Conservation (phyloP, 1,140 invertebrate species). For the Brachionus koreanus region DNA sequence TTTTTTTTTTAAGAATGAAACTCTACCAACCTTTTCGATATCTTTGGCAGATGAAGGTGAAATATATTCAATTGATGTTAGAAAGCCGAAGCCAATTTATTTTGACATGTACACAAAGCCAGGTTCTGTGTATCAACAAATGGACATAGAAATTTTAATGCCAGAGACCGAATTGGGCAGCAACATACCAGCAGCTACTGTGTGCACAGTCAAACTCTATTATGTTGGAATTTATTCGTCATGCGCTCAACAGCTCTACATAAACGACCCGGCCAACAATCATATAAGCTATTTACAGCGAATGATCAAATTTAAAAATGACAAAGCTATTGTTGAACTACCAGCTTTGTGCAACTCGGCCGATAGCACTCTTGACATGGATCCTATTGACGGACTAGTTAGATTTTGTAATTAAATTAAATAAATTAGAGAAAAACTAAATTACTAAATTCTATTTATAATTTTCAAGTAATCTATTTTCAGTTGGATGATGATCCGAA, state of each 20-base stretch:
- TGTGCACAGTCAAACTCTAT: conserved; percentile 48
- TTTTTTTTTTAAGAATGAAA: neutral
- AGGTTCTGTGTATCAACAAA: conserved; percentile 47
- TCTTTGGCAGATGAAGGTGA: neutral
- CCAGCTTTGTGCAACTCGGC: conserved; percentile 48
- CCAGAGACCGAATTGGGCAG: conserved; percentile 47
- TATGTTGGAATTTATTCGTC: conserved; percentile 46
- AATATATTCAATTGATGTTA: conserved; percentile 29
- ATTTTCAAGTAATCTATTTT: conserved; percentile 42
- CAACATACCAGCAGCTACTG: conserved; percentile 45
- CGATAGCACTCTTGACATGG: neutral
- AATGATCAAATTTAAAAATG: conserved; percentile 45
- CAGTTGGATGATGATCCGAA: conserved; percentile 33
- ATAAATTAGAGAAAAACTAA: too few relatives aligned
- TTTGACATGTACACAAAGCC: conserved; percentile 48
- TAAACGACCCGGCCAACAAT: neutral
- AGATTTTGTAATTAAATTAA: conserved; percentile 45
- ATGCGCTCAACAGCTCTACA: neutral
- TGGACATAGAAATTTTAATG: conserved; percentile 51
- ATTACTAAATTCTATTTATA: too few relatives aligned
- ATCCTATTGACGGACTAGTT: conserved; percentile 45
- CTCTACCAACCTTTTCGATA: conserved; percentile 5
- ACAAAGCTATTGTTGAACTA: conserved; percentile 47
- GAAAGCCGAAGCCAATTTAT: conserved; percentile 46
- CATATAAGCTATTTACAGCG: conserved; percentile 44